A percentile compares a stretch with the other conserved stretches of the same genome.
Evolutionary conservation across 2,113 vertebrate genomes (phyloP).

Genomic region (Takifugu flavidus): DNA sequence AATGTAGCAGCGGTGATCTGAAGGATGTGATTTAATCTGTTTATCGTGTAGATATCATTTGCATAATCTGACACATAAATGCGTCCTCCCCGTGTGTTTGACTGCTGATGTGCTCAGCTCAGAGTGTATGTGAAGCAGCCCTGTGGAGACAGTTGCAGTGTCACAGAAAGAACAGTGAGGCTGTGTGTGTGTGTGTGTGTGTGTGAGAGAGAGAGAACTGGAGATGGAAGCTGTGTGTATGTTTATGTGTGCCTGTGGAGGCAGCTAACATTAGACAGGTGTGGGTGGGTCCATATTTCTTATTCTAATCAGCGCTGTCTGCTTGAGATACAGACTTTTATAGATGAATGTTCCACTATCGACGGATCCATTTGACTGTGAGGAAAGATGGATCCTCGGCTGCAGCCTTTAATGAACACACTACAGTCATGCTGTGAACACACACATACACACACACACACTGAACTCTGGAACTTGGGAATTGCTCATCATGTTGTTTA

Average conservation of each 20-base stretch:
- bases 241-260: not conserved
- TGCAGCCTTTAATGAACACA: constrained; percentile 5
- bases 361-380: constrained; percentile 35
- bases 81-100: not conserved
- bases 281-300: constrained; percentile 35
- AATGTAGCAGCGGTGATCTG: not conserved
- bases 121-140: not conserved
- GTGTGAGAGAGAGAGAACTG: not conserved
- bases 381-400: constrained; percentile 38
- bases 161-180: not conserved
- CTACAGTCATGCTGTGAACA: constrained; percentile 5
- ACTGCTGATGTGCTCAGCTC: not conserved
- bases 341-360: constrained; percentile 48
- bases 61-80: not conserved
- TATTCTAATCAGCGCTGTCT: constrained; percentile 45
- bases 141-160: too few relatives aligned
- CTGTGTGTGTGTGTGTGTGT: too few relatives aligned
- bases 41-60: not conserved
- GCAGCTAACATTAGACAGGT: too few relatives aligned
- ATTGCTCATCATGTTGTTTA: too few relatives aligned
- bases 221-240: not conserved
- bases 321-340: constrained; percentile 6
- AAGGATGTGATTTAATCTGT: not conserved
- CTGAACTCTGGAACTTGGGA: not conserved
- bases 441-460: constrained; percentile 16